These are phyloP conservation scores for Teinopalpus imperialis DNA, from an alignment of 2,888 invertebrate species.

Conservation along the genomic window DNA sequence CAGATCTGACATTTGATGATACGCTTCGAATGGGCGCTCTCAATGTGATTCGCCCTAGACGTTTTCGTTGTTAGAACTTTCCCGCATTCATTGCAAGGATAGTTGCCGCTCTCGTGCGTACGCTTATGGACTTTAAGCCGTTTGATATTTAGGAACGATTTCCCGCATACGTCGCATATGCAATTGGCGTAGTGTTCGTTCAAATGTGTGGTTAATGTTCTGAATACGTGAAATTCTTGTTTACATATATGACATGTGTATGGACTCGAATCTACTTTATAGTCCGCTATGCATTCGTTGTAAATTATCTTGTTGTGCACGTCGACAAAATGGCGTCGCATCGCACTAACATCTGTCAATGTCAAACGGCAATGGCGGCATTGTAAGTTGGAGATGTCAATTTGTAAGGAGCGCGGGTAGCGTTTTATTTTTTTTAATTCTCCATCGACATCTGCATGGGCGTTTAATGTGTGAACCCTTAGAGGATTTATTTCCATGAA, in stretches of 20 bases:
- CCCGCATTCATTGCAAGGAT: slow-evolving; percentile 57
- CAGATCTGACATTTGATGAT: slow-evolving; percentile 65
- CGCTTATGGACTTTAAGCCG: slow-evolving; percentile 72
- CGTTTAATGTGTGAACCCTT: slow-evolving; percentile 44
- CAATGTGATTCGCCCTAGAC: slow-evolving; percentile 62
- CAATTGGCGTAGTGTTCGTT: slow-evolving; percentile 76
- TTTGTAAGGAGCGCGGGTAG: slow-evolving; percentile 64
- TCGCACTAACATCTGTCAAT: slow-evolving; percentile 51
- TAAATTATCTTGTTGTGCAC: slow-evolving; percentile 58
- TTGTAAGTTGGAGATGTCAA: slow-evolving; percentile 64
- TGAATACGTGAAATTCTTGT: slow-evolving; percentile 61
- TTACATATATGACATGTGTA: slow-evolving; percentile 61
- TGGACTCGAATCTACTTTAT: slow-evolving; percentile 58
- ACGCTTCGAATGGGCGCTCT: slow-evolving; percentile 61
- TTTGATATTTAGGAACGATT: slow-evolving; percentile 73
- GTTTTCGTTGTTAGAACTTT: slow-evolving; percentile 62
- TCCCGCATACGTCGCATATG: slow-evolving; percentile 75
- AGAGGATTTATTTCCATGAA: slow-evolving; percentile 61
- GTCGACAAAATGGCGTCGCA: slow-evolving; percentile 55
- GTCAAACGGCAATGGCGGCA: slow-evolving; percentile 55
- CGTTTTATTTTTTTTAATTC: slow-evolving; percentile 62
- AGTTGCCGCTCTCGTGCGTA: slow-evolving; percentile 68
- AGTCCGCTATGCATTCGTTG: slow-evolving; percentile 67
- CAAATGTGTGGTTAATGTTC: slow-evolving; percentile 66
- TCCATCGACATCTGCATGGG: slow-evolving; percentile 46